Conservation (phyloP, 1,140 invertebrate genomes). For the Diachasmimorpha longicaudata region DNA sequence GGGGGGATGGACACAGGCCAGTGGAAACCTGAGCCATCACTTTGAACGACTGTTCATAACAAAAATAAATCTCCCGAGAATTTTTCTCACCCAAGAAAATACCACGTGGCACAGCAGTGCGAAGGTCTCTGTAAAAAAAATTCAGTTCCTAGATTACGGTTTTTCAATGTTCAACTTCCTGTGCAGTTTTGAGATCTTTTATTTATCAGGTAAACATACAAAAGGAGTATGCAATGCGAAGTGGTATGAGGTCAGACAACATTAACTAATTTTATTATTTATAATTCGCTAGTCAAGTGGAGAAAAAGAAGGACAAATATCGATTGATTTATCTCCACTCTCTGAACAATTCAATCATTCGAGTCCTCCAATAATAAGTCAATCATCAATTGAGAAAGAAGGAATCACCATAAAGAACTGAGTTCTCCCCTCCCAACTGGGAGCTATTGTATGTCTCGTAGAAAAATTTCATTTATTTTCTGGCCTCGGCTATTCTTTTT, state of each 20-base stretch:
- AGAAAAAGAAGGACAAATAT: not conserved
- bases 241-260: constrained; percentile 46
- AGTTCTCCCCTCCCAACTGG: not conserved
- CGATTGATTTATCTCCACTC: not conserved
- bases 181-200: constrained; percentile 53
- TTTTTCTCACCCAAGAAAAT: not conserved
- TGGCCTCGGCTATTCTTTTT: not conserved
- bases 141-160: not conserved
- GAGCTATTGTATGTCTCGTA: not conserved
- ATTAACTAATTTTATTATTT: constrained; percentile 42
- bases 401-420: not conserved
- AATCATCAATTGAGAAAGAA: not conserved
- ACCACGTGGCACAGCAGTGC: too few species aligned
- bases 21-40: not conserved
- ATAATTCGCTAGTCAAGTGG: not conserved
- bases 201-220: constrained; percentile 55
- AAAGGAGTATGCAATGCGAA: constrained; percentile 51
- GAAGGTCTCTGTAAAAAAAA: not conserved
- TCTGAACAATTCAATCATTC: not conserved
- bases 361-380: not conserved
- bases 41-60: not conserved
- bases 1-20: not conserved
- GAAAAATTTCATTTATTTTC: not conserved
- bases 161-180: constrained; percentile 4
- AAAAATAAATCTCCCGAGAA: not conserved